Evolutionary conservation across 2,113 vertebrate species (phyloP).

Genomic region (Chloebia gouldiae): DNA sequence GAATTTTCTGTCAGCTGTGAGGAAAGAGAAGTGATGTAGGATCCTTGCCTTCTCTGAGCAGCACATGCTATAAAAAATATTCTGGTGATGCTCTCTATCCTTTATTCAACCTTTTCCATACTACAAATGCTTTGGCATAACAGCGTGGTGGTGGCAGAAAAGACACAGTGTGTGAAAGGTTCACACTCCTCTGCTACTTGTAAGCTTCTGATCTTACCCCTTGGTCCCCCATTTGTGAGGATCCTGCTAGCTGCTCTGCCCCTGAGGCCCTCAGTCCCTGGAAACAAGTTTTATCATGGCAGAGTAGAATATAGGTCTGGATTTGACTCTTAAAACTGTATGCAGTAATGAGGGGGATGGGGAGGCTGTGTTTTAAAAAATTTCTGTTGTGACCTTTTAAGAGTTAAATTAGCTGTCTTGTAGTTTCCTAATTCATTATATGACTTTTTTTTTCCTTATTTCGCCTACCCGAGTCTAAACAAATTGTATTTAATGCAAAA

Average conservation of each 20-base stretch:
- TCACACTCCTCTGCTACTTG: not conserved
- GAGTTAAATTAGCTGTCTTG: constrained; percentile 8
- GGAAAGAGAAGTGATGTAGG: not conserved
- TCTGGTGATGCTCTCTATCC: not conserved
- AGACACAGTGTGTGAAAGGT: not conserved
- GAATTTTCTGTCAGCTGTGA: not conserved
- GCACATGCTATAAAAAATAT: not conserved
- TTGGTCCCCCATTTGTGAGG: not conserved
- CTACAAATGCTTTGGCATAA: not conserved
- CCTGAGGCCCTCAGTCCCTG: not conserved
- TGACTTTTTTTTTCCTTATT: not conserved
- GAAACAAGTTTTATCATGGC: not conserved
- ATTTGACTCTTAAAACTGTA: not conserved
- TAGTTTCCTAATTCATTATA: not conserved
- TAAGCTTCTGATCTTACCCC: not conserved
- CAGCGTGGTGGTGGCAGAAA: not conserved
- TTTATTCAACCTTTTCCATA: not conserved
- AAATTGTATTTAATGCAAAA: constrained; percentile 67
- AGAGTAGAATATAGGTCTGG: not conserved
- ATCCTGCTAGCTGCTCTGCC: not conserved
- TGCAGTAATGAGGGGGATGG: not conserved
- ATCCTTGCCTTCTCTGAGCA: not conserved
- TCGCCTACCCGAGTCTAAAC: constrained; percentile 36
- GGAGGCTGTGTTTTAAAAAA: not conserved
- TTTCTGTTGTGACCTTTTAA: not conserved